Conservation (phyloP, 1,140 invertebrate genomes). For the Globodera ellingtonae region DNA sequence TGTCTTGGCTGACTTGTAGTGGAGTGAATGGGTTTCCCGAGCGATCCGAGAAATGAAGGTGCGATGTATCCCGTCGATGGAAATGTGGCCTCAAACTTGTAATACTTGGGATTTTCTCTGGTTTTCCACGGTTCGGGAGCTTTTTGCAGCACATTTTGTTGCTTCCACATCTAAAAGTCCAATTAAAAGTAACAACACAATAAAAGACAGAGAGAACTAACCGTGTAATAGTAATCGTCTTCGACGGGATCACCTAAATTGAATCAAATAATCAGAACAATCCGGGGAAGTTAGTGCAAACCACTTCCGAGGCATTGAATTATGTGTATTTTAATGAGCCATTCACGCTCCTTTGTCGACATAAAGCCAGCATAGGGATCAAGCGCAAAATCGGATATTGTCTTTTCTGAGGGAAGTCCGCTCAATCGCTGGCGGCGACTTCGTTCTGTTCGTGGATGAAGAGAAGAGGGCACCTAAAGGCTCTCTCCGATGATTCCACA, state of each 20-base stretch:
- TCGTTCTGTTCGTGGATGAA: constrained; percentile 18
- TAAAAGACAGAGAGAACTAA: constrained; percentile 35
- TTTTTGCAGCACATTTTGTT: constrained; percentile 48
- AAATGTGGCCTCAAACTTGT: constrained; percentile 55
- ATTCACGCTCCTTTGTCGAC: constrained; percentile 64
- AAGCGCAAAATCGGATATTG: constrained; percentile 61
- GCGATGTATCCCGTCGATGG: constrained; percentile 41
- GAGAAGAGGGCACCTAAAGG: constrained; percentile 14
- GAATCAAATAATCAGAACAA: not conserved
- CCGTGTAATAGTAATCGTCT: constrained; percentile 63
- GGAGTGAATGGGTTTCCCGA: constrained; percentile 53
- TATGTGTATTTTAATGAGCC: constrained; percentile 64
- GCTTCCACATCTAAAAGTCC: constrained; percentile 55
- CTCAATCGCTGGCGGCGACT: not conserved
- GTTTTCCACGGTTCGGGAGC: constrained; percentile 44
- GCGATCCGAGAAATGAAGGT: constrained; percentile 51
- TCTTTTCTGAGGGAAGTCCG: constrained; percentile 47
- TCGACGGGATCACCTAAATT: constrained; percentile 49
- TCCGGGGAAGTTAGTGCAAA: not conserved
- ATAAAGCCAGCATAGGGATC: constrained; percentile 64
- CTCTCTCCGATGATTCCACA: too few species aligned
- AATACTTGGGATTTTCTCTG: constrained; percentile 49
- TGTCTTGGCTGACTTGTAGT: constrained; percentile 52
- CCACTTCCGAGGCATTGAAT: constrained; percentile 59
- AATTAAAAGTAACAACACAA: too few species aligned